A percentile compares a stretch with the other conserved stretches of the same genome.
These are phyloP conservation scores for Mercenaria mercenaria DNA, from an alignment of 1,140 invertebrate genomes.

Conservation along the genomic window DNA sequence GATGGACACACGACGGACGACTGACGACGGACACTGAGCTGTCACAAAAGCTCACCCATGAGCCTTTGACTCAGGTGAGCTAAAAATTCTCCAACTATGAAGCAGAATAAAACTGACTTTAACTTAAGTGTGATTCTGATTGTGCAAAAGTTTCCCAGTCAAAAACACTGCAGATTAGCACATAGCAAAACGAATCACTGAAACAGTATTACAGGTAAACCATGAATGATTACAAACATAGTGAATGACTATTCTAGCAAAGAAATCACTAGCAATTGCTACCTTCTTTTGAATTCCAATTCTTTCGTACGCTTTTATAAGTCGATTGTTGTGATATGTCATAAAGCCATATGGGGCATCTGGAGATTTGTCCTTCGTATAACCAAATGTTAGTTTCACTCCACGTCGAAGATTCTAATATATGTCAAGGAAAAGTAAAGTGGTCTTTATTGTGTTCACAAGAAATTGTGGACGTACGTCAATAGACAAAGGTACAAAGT, in stretches of 20 bases:
- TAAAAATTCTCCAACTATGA: too few relatives aligned
- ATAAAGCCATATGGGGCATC: slow-evolving; percentile 82
- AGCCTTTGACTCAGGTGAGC: too few relatives aligned
- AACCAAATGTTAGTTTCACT: slow-evolving; percentile 82
- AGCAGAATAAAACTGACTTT: too few relatives aligned
- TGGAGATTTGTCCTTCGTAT: slow-evolving; percentile 72
- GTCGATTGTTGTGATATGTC: slow-evolving; percentile 83
- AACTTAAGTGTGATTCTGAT: too few relatives aligned
- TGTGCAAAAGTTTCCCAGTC: too few relatives aligned
- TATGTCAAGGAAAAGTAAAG: not conserved
- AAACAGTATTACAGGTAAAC: not conserved
- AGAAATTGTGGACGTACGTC: too few relatives aligned
- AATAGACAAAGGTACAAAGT: too few relatives aligned
- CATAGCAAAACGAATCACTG: not conserved
- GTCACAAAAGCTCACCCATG: too few relatives aligned
- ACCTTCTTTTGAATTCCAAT: slow-evolving; percentile 83
- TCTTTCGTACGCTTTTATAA: slow-evolving; percentile 83
- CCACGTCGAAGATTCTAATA: not conserved
- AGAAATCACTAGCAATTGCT: not conserved
- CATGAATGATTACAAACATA: not conserved
- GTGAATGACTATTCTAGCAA: not conserved
- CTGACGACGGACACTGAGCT: too few relatives aligned
- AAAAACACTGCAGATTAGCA: not conserved
- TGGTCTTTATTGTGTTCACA: too few relatives aligned
- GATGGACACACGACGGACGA: too few relatives aligned